Percentiles rank a stretch among this genome's conserved stretches.
phyloP scores from a whole-genome alignment of 2,113 vertebrate genomes.

The Dasyurus viverrinus region DNA sequence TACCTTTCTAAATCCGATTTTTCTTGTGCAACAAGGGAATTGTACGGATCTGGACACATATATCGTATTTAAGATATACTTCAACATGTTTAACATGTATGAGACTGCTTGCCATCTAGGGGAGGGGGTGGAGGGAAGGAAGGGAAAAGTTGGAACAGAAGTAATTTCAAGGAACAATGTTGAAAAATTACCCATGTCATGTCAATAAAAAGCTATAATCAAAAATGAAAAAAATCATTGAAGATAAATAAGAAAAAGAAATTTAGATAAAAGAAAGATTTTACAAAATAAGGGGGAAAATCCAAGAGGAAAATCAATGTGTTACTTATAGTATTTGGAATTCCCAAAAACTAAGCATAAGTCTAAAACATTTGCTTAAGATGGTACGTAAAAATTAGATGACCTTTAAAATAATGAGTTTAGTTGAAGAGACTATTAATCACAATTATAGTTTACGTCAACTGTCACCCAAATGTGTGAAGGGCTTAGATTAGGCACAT shows the following conservation, averaged over 20 bases:
- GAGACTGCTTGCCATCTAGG: too few relatives aligned
- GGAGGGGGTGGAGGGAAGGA: too few relatives aligned
- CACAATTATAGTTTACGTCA: constrained; percentile 67
- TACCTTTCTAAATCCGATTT: too few relatives aligned
- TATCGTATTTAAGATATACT: too few relatives aligned
- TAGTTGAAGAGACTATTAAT: constrained; percentile 77
- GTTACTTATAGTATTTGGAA: neutral
- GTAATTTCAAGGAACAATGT: too few relatives aligned
- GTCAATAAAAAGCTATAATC: too few relatives aligned
- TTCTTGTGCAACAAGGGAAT: too few relatives aligned
- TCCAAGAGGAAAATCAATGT: constrained; percentile 24
- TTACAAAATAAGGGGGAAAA: constrained; percentile 22
- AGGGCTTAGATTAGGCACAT: constrained; percentile 53
- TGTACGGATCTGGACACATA: too few relatives aligned
- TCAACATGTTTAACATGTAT: too few relatives aligned
- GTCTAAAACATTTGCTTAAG: constrained; percentile 72
- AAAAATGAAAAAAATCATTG: neutral
- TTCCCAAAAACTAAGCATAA: constrained; percentile 51
- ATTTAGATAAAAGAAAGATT: neutral
- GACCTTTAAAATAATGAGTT: constrained; percentile 79
- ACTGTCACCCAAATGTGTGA: constrained; percentile 52
- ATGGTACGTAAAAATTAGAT: constrained; percentile 75
- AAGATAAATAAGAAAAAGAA: neutral
- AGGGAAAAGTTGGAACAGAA: too few relatives aligned
- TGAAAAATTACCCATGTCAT: too few relatives aligned